Evolutionary conservation across 2,888 invertebrate genomes (phyloP).

Genomic region (Diadegma fenestrale): DNA sequence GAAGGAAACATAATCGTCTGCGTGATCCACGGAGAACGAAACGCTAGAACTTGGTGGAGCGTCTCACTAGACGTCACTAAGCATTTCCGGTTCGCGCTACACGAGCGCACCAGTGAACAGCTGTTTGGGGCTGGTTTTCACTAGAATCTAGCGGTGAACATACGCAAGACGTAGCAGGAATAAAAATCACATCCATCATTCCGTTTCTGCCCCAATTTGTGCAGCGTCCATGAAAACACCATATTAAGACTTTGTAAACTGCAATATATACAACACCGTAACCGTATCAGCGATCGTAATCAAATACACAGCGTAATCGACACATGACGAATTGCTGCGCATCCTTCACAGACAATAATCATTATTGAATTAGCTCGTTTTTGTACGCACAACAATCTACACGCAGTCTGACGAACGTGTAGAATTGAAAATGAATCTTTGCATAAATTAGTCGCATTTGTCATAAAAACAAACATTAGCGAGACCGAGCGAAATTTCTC

Average conservation of each 20-base stretch:
- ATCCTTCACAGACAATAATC: neutral
- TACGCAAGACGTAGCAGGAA: neutral
- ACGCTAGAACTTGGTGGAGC: conserved; percentile 21
- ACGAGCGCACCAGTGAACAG: neutral
- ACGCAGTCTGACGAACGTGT: too few relatives aligned
- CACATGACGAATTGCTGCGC: neutral
- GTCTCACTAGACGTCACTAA: conserved; percentile 20
- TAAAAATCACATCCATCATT: conserved; percentile 9
- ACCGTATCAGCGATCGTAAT: neutral
- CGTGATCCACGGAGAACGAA: conserved; percentile 29
- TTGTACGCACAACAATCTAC: neutral
- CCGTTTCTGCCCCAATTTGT: neutral
- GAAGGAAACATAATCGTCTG: neutral
- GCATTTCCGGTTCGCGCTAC: conserved; percentile 26
- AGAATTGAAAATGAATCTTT: neutral
- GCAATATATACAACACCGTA: neutral
- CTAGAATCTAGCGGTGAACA: neutral
- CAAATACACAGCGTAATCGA: neutral
- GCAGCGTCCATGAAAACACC: neutral
- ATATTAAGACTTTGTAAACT: neutral
- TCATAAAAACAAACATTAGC: neutral
- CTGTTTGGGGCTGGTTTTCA: conserved; percentile 11
- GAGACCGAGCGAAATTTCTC: neutral
- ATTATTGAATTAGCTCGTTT: neutral
- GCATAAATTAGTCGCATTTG: neutral